A percentile compares a stretch with the other conserved stretches of the same genome.
Conservation (phyloP, 2,888 invertebrate genomes). For the Drosophila longiperda region DNA sequence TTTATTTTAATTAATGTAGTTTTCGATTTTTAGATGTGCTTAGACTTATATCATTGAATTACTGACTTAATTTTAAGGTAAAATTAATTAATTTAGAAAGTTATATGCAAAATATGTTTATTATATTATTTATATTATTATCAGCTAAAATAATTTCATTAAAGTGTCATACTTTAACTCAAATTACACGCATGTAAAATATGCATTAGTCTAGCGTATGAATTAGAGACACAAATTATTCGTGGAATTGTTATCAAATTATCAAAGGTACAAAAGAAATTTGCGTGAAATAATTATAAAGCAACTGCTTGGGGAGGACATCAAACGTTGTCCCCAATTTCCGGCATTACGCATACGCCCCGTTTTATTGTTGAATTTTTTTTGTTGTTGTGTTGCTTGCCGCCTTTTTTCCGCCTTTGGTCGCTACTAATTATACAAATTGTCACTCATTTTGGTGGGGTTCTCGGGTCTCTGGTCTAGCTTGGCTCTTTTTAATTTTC, state of each 20-base stretch:
- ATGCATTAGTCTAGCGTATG: background rate
- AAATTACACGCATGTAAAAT: background rate
- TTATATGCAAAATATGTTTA: background rate
- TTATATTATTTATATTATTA: no score
- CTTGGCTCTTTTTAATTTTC: conserved; percentile 63
- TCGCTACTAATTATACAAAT: conserved; percentile 67
- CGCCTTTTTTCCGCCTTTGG: background rate
- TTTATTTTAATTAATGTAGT: background rate
- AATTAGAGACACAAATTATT: conserved; percentile 16
- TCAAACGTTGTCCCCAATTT: conserved; percentile 43
- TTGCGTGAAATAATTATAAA: conserved; percentile 36
- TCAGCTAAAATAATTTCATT: background rate
- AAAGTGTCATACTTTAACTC: background rate
- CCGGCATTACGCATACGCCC: conserved; percentile 48
- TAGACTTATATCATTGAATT: no score
- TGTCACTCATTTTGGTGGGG: conserved; percentile 62
- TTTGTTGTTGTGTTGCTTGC: background rate
- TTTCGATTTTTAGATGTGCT: background rate
- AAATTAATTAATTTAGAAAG: background rate
- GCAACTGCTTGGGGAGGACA: conserved; percentile 38
- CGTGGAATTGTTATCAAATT: conserved; percentile 28
- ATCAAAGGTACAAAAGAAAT: conserved; percentile 23
- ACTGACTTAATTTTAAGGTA: background rate
- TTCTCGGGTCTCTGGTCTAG: conserved; percentile 11
- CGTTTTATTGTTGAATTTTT: conserved; percentile 2